Evolutionary conservation across 2,797 vertebrate species (phyloP), one percentile per base, ranked within the genome.

Genomic region (Oreochromis mossambicus): DNA sequence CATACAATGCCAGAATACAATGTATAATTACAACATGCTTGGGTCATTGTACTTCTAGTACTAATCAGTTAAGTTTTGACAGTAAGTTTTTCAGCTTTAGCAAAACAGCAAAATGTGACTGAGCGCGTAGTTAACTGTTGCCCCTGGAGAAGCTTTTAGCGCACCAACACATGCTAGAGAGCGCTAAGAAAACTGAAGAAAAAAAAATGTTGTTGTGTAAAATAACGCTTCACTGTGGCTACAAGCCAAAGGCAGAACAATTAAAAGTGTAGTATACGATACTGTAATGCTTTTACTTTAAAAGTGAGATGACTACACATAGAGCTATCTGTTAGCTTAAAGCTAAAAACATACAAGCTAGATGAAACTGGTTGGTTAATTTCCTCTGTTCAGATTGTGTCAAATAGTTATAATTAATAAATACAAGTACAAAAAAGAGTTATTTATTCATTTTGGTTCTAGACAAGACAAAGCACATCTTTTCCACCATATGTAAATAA

Each of bases 161-260:
- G 19, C 4, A 48, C 24, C 15, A 73, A 48, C 13, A 19, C 41
- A 11, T 73, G 66, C 41, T 68, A 68, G 12, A 24, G 21, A 70
- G 15, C 0, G 1, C 24, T 2, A 12, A 32, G 10, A 50, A 32
- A 75, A n/a, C 43, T 0, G 0, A n/a, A 48, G 21, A 12, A 26
- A 55, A 24, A 26, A 26, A 7, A 26, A 24, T 3, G 41, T 19
- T 29, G 6, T 2, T 48, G 24, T 32, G 26, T 32, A 50, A 75
- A 75, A 29, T 48, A 75, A 32, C 1, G 5, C 68, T 19, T 19
- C 68, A n/a, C 68, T 50, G 68, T 75, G 6, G 24, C 24, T 32
- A 50, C 19, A 75, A 50, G 24, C 0, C 24, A 75, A 75, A 32
- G 46, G 10, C 15, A 15, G 68, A 3, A 75, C 24, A 29, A n/a